phyloP scores from a whole-genome alignment of 37 sponge, comb jelly and placozoan species.

The Haliclona indistincta region DNA sequence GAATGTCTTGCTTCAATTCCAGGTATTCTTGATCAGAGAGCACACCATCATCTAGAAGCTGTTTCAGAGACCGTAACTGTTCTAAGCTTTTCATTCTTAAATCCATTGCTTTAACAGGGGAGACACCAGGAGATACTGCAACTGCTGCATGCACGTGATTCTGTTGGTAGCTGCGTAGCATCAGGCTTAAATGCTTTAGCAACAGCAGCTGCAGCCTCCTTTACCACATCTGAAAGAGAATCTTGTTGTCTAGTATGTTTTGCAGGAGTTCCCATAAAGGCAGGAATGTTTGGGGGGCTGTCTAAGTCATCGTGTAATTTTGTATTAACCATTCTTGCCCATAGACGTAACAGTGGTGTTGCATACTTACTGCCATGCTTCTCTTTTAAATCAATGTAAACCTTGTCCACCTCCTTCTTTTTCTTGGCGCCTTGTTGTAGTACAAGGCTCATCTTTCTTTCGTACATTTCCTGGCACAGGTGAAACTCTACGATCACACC shows the following conservation, averaged over 20 bases:
- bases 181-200: too few species aligned
- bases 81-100: constrained; percentile 18
- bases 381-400: constrained; percentile 20
- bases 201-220: constrained; percentile 18
- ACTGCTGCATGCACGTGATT: too few species aligned
- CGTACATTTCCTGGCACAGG: too few species aligned
- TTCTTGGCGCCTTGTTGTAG: constrained; percentile 5
- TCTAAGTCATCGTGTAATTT: constrained; percentile 27
- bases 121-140: too few species aligned
- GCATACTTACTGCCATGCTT: constrained; percentile 29
- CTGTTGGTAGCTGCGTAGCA: too few species aligned
- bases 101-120: constrained; percentile 25
- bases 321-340: constrained; percentile 20
- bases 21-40: constrained; percentile 19
- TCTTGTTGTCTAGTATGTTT: constrained; percentile 2
- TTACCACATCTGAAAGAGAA: constrained; percentile 7
- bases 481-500: constrained; percentile 59
- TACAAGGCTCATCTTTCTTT: not conserved
- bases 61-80: constrained; percentile 33
- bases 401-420: constrained; percentile 37
- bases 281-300: constrained; percentile 25
- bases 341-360: constrained; percentile 29
- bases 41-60: constrained; percentile 33
- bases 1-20: constrained; percentile 5
- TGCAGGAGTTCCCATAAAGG: constrained; percentile 1